These are phyloP conservation scores for Aldabrachelys gigantea DNA, from an alignment of 2,113 vertebrate species.

Conservation along the genomic window DNA sequence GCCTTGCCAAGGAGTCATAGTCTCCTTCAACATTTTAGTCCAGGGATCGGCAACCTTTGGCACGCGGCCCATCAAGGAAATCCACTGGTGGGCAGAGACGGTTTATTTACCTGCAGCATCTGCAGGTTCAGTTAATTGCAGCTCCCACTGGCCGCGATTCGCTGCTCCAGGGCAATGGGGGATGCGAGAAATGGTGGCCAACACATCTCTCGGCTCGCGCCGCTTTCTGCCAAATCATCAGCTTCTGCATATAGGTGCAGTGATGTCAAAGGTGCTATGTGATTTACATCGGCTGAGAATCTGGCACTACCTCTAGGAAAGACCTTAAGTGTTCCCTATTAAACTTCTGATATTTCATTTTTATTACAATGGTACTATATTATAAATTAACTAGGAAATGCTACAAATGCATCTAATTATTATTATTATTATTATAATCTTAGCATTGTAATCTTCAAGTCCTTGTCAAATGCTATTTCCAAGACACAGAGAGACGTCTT, in stretches of 20 bases:
- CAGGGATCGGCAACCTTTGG: too few relatives aligned
- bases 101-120: too few relatives aligned
- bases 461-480: conserved; percentile 77
- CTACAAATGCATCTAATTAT: conserved; percentile 74
- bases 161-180: too few relatives aligned
- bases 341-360: conserved; percentile 30
- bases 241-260: background rate
- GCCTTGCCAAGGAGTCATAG: background rate
- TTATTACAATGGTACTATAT: conserved; percentile 41
- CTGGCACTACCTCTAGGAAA: background rate
- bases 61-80: too few relatives aligned
- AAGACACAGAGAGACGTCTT: conserved; percentile 72
- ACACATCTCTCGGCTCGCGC: too few relatives aligned
- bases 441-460: conserved; percentile 68
- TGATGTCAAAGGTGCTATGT: background rate
- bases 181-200: too few relatives aligned
- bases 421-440: conserved; percentile 69
- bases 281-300: conserved; percentile 43
- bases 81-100: too few relatives aligned
- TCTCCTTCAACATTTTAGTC: background rate
- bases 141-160: too few relatives aligned
- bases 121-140: too few relatives aligned
- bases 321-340: background rate
- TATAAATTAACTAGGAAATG: conserved; percentile 75
- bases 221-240: background rate